A percentile compares a stretch with the other conserved stretches of the same genome.
Conservation (phyloP, 2,113 vertebrate species). For the Stigmatopora nigra region DNA sequence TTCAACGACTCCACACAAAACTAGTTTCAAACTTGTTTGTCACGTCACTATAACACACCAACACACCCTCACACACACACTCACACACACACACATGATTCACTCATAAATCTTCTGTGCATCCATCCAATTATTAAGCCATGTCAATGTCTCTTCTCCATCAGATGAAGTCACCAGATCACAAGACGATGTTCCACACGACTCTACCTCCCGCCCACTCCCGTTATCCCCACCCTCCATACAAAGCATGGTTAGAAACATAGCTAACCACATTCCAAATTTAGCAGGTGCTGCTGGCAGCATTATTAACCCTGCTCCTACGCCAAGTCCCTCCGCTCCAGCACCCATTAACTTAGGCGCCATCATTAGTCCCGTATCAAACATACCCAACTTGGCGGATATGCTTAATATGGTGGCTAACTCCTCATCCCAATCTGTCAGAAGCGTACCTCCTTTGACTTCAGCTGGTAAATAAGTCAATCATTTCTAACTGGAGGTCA, state of each 20-base stretch:
- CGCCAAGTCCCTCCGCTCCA: not conserved
- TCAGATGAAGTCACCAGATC: slow-evolving; percentile 25
- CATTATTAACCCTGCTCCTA: slow-evolving; percentile 8
- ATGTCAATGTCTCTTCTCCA: slow-evolving; percentile 15
- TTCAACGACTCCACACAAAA: not conserved
- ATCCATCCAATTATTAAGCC: not conserved
- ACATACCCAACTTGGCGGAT: slow-evolving; percentile 25
- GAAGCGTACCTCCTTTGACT: not conserved
- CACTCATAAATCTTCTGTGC: not conserved
- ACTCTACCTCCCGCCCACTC: not conserved
- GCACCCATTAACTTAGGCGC: slow-evolving; percentile 7
- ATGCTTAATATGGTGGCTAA: slow-evolving; percentile 21
- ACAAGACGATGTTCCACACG: slow-evolving; percentile 18
- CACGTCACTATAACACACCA: not conserved
- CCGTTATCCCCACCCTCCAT: not conserved
- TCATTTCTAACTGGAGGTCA: not conserved
- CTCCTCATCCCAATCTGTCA: not conserved
- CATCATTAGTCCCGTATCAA: slow-evolving; percentile 34
- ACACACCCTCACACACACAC: not conserved
- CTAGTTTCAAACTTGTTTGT: not conserved
- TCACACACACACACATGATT: not conserved
- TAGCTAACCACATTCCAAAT: slow-evolving; percentile 26
- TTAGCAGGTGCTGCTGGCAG: slow-evolving; percentile 26
- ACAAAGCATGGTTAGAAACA: slow-evolving; percentile 20
- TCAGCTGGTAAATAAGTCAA: slow-evolving; percentile 10